phyloP scores from a whole-genome alignment of 1,140 invertebrate genomes.

The Triops longicaudatus region DNA sequence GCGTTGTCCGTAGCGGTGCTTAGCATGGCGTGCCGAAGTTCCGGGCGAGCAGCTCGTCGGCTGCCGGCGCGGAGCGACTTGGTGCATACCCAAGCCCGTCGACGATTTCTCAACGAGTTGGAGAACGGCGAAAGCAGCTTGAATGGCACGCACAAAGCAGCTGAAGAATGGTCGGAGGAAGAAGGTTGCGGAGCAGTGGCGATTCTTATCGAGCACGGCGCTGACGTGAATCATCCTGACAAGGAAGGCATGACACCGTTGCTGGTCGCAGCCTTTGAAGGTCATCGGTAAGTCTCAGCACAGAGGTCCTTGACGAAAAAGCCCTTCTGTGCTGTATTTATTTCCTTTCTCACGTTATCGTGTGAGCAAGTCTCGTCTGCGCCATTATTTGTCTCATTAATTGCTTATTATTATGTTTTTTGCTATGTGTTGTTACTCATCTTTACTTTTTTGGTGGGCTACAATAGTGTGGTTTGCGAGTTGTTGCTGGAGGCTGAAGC shows the following conservation, averaged over 20 bases:
- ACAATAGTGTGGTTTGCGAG: slow-evolving; percentile 66
- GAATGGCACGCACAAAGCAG: slow-evolving; percentile 1
- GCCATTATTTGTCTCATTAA: too few species aligned
- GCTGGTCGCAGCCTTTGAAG: slow-evolving; percentile 88
- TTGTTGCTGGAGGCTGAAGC: slow-evolving; percentile 74
- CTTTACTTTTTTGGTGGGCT: slow-evolving; percentile 28
- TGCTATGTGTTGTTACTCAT: slow-evolving; percentile 25
- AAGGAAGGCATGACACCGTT: slow-evolving; percentile 88
- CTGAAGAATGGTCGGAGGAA: slow-evolving; percentile 17
- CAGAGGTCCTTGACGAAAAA: slow-evolving; percentile 31
- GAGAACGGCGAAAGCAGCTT: slow-evolving; percentile 18
- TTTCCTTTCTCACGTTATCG: too few species aligned
- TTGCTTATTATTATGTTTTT: too few species aligned
- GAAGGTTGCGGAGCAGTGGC: slow-evolving; percentile 24
- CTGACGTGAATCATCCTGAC: slow-evolving; percentile 77
- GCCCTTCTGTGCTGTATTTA: slow-evolving; percentile 9
- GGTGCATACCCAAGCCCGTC: not conserved
- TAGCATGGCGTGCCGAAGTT: slow-evolving; percentile 51
- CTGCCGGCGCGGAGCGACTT: not conserved
- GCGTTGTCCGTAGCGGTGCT: slow-evolving; percentile 84
- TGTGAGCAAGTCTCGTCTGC: too few species aligned
- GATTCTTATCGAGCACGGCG: slow-evolving; percentile 72
- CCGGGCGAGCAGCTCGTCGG: not conserved
- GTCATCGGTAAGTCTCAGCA: slow-evolving; percentile 56
- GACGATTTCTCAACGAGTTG: not conserved